These are phyloP conservation scores for Callinectes sapidus DNA, from an alignment of 2,888 invertebrate genomes.

Conservation along the genomic window DNA sequence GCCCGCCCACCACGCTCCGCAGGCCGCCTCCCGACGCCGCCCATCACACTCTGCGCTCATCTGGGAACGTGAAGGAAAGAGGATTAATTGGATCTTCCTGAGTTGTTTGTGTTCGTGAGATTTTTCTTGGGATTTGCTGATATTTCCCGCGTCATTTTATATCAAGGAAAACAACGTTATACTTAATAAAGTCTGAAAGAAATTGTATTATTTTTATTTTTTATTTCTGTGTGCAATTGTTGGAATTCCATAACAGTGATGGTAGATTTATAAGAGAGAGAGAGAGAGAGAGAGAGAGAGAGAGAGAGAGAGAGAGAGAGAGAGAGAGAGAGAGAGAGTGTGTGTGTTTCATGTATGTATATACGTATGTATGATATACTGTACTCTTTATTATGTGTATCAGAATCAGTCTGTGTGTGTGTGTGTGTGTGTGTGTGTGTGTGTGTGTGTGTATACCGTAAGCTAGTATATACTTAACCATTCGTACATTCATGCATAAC, in stretches of 20 bases:
- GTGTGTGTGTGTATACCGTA: background rate
- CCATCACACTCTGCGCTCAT: conserved; percentile 63
- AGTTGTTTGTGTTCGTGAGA: background rate
- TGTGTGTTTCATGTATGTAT: background rate
- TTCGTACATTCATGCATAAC: too few relatives aligned
- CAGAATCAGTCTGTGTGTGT: background rate
- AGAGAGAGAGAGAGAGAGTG: too few relatives aligned
- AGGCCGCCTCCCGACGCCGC: conserved; percentile 54
- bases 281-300: too few relatives aligned
- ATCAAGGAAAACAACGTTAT: background rate
- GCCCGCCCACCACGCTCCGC: conserved; percentile 45
- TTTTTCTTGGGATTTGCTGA: background rate
- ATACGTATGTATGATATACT: background rate
- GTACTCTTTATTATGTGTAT: too few relatives aligned
- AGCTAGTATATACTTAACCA: too few relatives aligned
- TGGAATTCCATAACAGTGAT: background rate
- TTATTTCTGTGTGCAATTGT: background rate
- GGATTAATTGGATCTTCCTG: background rate
- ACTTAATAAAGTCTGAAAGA: background rate
- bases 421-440: background rate
- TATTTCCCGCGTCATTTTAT: background rate
- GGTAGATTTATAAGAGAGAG: too few relatives aligned
- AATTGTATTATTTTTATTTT: background rate
- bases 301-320: too few relatives aligned
- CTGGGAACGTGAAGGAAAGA: conserved; percentile 21